Evolutionary conservation across 2,113 vertebrate species (phyloP).

Genomic region (Carettochelys insculpta): DNA sequence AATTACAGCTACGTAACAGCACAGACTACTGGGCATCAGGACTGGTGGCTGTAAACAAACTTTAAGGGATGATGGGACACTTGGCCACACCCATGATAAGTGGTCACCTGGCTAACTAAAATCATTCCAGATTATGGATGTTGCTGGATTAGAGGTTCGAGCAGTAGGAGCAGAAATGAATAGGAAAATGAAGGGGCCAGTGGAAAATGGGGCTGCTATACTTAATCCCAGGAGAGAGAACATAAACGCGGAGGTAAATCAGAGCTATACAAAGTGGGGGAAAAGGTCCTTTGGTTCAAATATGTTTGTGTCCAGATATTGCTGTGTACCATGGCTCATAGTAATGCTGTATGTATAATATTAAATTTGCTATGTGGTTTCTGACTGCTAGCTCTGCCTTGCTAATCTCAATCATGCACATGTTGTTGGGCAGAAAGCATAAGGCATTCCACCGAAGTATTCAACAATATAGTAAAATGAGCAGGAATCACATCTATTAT

Average conservation of each 20-base stretch:
- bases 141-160: too few relatives aligned
- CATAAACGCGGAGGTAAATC: not conserved
- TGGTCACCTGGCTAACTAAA: too few relatives aligned
- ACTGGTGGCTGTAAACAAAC: too few relatives aligned
- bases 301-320: not conserved
- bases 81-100: too few relatives aligned
- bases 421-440: not conserved
- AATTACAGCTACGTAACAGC: too few relatives aligned
- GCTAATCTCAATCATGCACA: not conserved
- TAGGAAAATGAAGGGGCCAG: not conserved
- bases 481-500: not conserved
- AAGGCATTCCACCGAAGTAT: not conserved
- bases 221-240: not conserved
- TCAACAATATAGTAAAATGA: not conserved
- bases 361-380: not conserved
- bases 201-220: not conserved
- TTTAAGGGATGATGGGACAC: too few relatives aligned
- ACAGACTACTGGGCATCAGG: too few relatives aligned
- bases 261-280: not conserved
- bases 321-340: not conserved
- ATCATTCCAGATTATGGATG: too few relatives aligned
- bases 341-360: not conserved
- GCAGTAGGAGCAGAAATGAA: not conserved
- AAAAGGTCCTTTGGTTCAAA: not conserved
- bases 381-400: not conserved